phyloP scores from a whole-genome alignment of 1,140 invertebrate genomes.

The Pseudomyrmex sp. region DNA sequence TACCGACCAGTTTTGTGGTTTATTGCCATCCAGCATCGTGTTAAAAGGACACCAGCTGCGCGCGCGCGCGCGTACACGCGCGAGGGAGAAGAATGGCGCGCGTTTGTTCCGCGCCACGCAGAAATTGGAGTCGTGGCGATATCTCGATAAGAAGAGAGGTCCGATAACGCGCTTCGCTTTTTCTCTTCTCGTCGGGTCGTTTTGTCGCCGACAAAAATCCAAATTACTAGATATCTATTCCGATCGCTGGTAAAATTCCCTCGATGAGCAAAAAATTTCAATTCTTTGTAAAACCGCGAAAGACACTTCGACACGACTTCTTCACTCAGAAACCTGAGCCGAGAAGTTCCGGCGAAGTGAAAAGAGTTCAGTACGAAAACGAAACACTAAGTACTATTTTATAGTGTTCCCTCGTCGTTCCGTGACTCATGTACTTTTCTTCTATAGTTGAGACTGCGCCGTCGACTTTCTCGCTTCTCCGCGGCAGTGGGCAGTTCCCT shows the following conservation, averaged over 20 bases:
- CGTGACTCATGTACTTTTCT: background rate
- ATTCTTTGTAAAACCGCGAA: too few relatives aligned
- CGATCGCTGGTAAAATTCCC: too few relatives aligned
- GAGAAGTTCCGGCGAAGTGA: too few relatives aligned
- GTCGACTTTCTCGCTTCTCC: conserved; percentile 19
- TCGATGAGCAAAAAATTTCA: too few relatives aligned
- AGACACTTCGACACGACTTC: too few relatives aligned
- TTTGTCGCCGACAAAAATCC: conserved; percentile 11
- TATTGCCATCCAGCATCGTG: conserved; percentile 68
- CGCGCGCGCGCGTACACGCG: conserved; percentile 20
- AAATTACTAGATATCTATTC: too few relatives aligned
- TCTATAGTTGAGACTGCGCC: background rate
- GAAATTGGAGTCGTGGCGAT: conserved; percentile 45
- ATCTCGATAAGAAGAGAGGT: conserved; percentile 30
- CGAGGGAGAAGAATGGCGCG: conserved; percentile 1
- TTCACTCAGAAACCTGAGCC: too few relatives aligned
- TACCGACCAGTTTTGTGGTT: conserved; percentile 63
- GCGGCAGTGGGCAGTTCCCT: conserved; percentile 12
- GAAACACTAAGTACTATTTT: background rate
- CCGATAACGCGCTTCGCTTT: background rate
- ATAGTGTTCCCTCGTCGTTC: background rate
- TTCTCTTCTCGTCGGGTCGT: background rate
- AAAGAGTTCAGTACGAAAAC: too few relatives aligned
- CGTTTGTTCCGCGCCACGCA: background rate
- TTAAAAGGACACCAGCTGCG: conserved; percentile 67